These are phyloP conservation scores for Rhinichthys klamathensis DNA, from an alignment of 2,113 vertebrate species.

Conservation along the genomic window DNA sequence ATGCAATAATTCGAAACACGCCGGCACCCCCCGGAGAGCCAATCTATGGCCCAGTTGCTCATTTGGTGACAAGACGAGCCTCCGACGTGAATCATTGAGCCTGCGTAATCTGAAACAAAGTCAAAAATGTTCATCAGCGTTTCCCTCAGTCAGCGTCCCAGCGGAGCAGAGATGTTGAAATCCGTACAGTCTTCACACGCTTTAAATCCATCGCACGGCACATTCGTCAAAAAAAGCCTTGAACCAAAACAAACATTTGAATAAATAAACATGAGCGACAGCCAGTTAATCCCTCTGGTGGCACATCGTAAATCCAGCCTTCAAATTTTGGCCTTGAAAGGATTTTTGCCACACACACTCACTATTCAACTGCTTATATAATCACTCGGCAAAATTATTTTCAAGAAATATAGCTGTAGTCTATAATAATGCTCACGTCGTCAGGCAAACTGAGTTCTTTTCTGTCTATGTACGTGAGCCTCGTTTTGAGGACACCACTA, in stretches of 20 bases:
- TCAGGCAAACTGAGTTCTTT: not conserved
- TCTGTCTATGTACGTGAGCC: not conserved
- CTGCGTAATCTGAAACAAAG: slow-evolving; percentile 56
- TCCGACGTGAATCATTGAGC: slow-evolving; percentile 56
- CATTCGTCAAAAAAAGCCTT: slow-evolving; percentile 37
- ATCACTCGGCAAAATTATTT: slow-evolving; percentile 42
- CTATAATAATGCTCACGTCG: slow-evolving; percentile 52
- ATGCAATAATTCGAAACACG: slow-evolving; percentile 63
- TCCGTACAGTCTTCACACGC: slow-evolving; percentile 53
- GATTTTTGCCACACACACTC: slow-evolving; percentile 16
- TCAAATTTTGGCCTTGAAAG: slow-evolving; percentile 41
- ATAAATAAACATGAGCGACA: slow-evolving; percentile 61
- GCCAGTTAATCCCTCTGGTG: slow-evolving; percentile 62
- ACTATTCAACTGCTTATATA: slow-evolving; percentile 32
- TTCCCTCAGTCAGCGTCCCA: slow-evolving; percentile 10
- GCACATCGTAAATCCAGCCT: slow-evolving; percentile 59
- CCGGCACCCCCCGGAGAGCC: slow-evolving; percentile 53
- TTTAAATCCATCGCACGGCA: slow-evolving; percentile 63
- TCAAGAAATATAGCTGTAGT: slow-evolving; percentile 47
- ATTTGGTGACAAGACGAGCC: slow-evolving; percentile 61
- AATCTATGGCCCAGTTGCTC: slow-evolving; percentile 52
- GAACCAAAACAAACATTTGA: slow-evolving; percentile 58
- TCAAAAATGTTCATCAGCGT: slow-evolving; percentile 53
- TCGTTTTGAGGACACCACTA: not conserved
- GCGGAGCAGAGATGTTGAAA: not conserved